These are phyloP conservation scores for Melinaea marsaeus DNA, from an alignment of 2,888 invertebrate genomes.

Conservation along the genomic window DNA sequence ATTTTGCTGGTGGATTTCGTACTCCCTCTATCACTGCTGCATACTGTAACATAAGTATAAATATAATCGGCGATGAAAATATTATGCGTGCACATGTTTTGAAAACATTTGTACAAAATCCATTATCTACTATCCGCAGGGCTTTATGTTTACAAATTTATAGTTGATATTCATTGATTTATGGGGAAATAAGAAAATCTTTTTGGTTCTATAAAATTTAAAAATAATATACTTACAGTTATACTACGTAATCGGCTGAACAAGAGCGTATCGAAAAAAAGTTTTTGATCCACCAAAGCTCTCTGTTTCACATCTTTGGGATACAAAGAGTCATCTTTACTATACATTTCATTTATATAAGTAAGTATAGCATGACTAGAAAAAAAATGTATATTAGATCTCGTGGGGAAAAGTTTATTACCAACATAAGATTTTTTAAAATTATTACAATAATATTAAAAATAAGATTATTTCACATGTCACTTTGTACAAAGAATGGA, in stretches of 20 bases:
- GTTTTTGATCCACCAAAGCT: conserved; percentile 73
- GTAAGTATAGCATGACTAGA: conserved; percentile 70
- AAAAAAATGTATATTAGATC: conserved; percentile 18
- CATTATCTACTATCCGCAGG: too few relatives aligned
- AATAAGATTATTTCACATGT: background rate
- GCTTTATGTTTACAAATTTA: too few relatives aligned
- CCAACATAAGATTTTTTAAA: background rate
- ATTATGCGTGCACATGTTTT: too few relatives aligned
- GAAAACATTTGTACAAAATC: too few relatives aligned
- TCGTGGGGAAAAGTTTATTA: too few relatives aligned
- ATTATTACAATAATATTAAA: background rate
- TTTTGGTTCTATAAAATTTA: background rate
- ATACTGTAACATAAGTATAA: conserved; percentile 41
- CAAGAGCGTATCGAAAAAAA: conserved; percentile 73
- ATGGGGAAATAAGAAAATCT: too few relatives aligned
- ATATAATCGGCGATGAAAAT: too few relatives aligned
- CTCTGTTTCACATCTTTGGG: conserved; percentile 74
- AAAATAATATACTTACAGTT: conserved; percentile 53
- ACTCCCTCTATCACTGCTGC: conserved; percentile 47
- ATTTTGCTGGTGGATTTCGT: conserved; percentile 48
- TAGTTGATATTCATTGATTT: too few relatives aligned
- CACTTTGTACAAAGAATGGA: too few relatives aligned
- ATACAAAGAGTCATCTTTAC: conserved; percentile 73
- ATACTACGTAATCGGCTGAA: conserved; percentile 61
- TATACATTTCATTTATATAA: conserved; percentile 75